Percentiles rank a stretch among this genome's conserved stretches.
Evolutionary conservation across 2,113 vertebrate species (phyloP).

Genomic region (Actinemys pallida): DNA sequence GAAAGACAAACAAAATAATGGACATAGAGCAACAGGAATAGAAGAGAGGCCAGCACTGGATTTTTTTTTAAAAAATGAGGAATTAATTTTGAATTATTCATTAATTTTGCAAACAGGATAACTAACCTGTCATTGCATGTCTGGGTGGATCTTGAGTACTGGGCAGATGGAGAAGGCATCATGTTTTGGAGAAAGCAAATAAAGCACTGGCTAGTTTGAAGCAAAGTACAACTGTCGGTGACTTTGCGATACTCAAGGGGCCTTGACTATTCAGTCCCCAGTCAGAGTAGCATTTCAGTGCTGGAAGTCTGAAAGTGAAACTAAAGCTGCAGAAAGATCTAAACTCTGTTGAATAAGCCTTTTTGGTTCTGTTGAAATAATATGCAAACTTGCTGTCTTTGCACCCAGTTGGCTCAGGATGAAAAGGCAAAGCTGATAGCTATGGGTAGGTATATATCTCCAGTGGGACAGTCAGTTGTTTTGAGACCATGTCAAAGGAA

Average conservation of each 20-base stretch:
- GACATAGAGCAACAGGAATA: neutral
- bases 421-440: slow-evolving; percentile 11
- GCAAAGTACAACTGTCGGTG: too few relatives aligned
- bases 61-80: neutral
- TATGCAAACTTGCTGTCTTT: neutral
- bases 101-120: neutral
- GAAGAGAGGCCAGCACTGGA: neutral
- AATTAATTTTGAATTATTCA: neutral
- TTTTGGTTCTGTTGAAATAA: neutral
- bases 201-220: neutral
- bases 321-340: neutral
- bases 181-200: neutral
- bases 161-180: neutral
- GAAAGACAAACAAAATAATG: neutral
- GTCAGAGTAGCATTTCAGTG: neutral
- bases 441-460: neutral
- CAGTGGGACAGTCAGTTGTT: neutral
- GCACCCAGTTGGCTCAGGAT: neutral
- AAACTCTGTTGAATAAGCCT: neutral
- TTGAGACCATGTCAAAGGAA: neutral
- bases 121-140: neutral
- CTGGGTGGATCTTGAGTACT: neutral
- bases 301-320: neutral
- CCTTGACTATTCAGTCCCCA: neutral
- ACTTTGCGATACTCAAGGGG: neutral